Evolutionary conservation across 2,888 invertebrate genomes (phyloP).

Genomic region (Arrhopalites spinosus): DNA sequence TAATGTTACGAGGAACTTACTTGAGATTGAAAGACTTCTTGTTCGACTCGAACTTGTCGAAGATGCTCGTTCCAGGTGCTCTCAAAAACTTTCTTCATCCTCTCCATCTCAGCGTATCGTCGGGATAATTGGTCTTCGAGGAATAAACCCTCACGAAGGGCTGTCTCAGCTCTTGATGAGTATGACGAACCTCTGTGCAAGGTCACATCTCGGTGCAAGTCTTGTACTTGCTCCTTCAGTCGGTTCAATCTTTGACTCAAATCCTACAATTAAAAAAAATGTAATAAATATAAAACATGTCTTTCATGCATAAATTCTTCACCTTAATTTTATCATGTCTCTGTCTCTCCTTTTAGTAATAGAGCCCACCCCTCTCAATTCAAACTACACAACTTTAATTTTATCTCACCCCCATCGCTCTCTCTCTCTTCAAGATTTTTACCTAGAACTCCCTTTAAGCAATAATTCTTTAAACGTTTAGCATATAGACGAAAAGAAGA

Average conservation of each 20-base stretch:
- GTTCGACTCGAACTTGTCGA: constrained; percentile 72
- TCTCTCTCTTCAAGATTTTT: no score
- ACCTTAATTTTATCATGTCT: no score
- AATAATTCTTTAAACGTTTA: no score
- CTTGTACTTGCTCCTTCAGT: constrained; percentile 69
- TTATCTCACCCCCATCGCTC: no score
- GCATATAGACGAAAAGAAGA: no score
- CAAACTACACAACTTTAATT: no score
- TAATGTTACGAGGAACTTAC: constrained; percentile 58
- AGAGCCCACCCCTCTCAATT: no score
- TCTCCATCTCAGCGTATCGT: constrained; percentile 68
- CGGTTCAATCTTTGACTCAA: constrained; percentile 67
- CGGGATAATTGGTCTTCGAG: constrained; percentile 68
- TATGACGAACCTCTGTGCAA: constrained; percentile 64
- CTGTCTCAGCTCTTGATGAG: constrained; percentile 59
- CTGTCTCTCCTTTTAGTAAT: no score
- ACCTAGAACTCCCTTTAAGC: no score
- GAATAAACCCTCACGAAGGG: constrained; percentile 66
- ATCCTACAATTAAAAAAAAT: constrained; percentile 60
- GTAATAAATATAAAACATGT: neutral
- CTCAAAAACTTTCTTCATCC: constrained; percentile 67
- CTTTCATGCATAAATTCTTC: no score
- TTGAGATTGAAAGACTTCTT: constrained; percentile 69
- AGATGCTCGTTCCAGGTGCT: constrained; percentile 75
- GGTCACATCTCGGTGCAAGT: constrained; percentile 72